Evolutionary conservation across 1,140 invertebrate species (phyloP).

Genomic region (Drosophila watanabei): DNA sequence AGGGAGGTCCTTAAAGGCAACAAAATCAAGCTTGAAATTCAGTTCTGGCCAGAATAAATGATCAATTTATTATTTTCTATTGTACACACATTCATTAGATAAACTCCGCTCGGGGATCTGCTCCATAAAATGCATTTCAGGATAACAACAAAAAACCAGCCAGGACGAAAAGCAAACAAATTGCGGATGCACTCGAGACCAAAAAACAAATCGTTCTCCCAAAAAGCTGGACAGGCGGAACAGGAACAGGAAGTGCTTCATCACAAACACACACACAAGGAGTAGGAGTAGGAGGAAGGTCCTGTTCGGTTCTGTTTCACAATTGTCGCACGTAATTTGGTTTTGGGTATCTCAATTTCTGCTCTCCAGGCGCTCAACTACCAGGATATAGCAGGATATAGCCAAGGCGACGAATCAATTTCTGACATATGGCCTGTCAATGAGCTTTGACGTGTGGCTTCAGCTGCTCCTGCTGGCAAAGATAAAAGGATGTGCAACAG

Average conservation of each 20-base stretch:
- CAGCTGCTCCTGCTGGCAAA: slow-evolving; percentile 18
- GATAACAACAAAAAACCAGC: neutral
- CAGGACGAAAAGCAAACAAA: slow-evolving; percentile 28
- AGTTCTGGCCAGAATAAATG: neutral
- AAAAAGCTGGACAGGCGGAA: slow-evolving; percentile 24
- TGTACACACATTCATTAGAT: slow-evolving; percentile 29
- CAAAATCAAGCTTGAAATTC: neutral
- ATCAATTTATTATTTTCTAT: slow-evolving; percentile 17
- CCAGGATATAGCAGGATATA: neutral
- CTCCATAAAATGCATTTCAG: neutral
- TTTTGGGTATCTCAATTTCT: slow-evolving; percentile 50
- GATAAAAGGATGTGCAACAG: slow-evolving; percentile 50
- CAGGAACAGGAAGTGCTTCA: slow-evolving; percentile 42
- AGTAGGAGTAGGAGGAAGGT: neutral
- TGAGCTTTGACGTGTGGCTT: slow-evolving; percentile 50
- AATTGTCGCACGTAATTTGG: slow-evolving; percentile 51
- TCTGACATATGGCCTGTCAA: slow-evolving; percentile 60
- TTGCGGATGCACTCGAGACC: slow-evolving; percentile 46
- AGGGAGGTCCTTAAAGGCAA: neutral
- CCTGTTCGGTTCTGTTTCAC: slow-evolving; percentile 7
- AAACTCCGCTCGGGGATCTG: slow-evolving; percentile 7
- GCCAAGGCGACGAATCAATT: slow-evolving; percentile 53
- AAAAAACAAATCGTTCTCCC: slow-evolving; percentile 30
- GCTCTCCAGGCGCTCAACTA: slow-evolving; percentile 18
- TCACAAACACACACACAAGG: slow-evolving; percentile 9